Evolutionary conservation across 2,888 invertebrate genomes (phyloP).

Genomic region (Apomyelois bistriatella): DNA sequence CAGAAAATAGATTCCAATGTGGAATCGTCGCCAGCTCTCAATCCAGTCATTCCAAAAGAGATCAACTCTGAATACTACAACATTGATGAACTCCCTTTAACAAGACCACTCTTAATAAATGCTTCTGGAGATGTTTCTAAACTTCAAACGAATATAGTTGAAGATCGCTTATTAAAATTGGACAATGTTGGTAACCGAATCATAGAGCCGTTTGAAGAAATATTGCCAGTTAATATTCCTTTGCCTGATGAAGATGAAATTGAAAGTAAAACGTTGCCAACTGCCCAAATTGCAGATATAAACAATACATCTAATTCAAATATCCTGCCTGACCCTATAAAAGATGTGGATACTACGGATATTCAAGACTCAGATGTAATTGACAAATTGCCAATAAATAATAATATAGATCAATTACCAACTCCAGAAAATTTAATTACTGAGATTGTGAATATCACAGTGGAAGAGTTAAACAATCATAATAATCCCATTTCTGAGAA

Average conservation of each 20-base stretch:
- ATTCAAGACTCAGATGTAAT: constrained; percentile 12
- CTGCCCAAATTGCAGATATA: background rate
- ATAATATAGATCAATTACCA: background rate
- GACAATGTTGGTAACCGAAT: background rate
- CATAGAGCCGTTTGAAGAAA: background rate
- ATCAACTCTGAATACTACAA: background rate
- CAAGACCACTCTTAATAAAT: background rate
- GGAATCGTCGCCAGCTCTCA: background rate
- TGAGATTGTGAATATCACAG: background rate
- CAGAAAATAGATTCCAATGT: background rate
- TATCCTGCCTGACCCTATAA: constrained; percentile 1
- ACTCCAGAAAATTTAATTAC: constrained; percentile 5
- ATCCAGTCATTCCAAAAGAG: background rate
- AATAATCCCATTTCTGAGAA: background rate
- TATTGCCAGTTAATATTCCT: constrained; percentile 37
- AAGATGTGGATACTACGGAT: constrained; percentile 3
- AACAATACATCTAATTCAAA: background rate
- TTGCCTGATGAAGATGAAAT: constrained; percentile 51
- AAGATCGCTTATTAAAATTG: background rate
- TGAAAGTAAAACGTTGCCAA: constrained; percentile 28
- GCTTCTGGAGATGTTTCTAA: background rate
- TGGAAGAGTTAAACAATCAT: background rate
- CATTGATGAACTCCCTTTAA: background rate
- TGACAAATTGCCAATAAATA: constrained; percentile 18
- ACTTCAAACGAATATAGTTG: background rate